phyloP scores from a whole-genome alignment of 92 coral and sea anemone genomes.

The Actinernus sp. region DNA sequence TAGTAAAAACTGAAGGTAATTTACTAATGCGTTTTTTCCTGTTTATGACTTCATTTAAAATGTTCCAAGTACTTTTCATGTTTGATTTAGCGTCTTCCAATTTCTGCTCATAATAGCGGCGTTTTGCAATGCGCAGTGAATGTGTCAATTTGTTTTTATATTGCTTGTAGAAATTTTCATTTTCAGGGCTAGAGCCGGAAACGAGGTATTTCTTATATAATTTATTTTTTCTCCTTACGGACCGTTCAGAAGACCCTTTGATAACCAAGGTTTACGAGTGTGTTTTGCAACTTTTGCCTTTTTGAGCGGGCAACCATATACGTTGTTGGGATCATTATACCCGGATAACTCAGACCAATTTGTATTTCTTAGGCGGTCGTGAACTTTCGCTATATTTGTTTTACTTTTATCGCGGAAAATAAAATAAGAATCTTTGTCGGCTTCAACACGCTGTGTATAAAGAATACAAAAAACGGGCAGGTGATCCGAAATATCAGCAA shows the following conservation, averaged over 20 bases:
- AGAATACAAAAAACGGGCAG: constrained; percentile 10
- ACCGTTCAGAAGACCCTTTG: too few relatives aligned
- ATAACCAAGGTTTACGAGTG: too few relatives aligned
- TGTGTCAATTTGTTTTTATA: constrained; percentile 45
- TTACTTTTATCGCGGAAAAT: constrained; percentile 1
- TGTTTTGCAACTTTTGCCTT: too few relatives aligned
- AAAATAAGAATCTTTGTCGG: not conserved
- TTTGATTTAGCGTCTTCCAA: constrained; percentile 45
- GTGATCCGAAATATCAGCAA: constrained; percentile 10
- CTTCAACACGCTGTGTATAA: not conserved
- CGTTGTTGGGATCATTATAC: constrained; percentile 48
- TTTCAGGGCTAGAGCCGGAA: too few relatives aligned
- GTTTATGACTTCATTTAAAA: constrained; percentile 38
- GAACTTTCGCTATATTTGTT: too few relatives aligned
- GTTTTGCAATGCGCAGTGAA: constrained; percentile 37
- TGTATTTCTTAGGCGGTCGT: constrained; percentile 10
- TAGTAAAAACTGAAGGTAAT: constrained; percentile 14
- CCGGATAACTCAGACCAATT: constrained; percentile 25
- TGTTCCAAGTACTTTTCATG: constrained; percentile 54
- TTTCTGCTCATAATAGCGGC: constrained; percentile 40
- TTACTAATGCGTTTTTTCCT: constrained; percentile 1
- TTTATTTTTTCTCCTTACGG: too few relatives aligned
- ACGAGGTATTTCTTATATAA: too few relatives aligned
- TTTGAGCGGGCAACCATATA: too few relatives aligned
- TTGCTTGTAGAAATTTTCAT: constrained; percentile 24